Base-by-base conservation (phyloP, 2,888 invertebrate species). In the Molanna angustata region DNA sequence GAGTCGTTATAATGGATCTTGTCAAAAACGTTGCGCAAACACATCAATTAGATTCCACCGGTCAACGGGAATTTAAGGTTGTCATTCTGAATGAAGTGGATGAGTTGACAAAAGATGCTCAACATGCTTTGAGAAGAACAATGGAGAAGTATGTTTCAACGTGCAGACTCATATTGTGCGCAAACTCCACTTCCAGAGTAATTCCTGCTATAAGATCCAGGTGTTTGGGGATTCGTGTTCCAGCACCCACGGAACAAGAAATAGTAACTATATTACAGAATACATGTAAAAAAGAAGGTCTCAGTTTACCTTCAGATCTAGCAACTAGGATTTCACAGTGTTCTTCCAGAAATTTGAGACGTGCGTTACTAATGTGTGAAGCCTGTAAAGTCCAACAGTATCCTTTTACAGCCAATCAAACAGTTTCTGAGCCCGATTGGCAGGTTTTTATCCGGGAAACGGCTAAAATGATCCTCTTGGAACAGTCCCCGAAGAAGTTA, bases 131-230 rank as follows among this genome's bases (percentile, higher is more conserved):
- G 44, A 85, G 99, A 61, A 83, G 99, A 40, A 99, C 99, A 0
- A 99, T 99, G 99, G 99, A 99, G 71, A 99, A 99, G 69, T 99
- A 99, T 71, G 89, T 95, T 50, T 79, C 89, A 13, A 95, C 94
- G 2, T 99, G 98, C 68, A 84, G 98, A 13, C 78, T 98, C 3
- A 94, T 99, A 63, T 79, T 99, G 0, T 92, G 94, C 63, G 92
- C 95, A 1, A 94, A 94, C 66, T 95, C 96, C 0, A 93, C 92
- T 22, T 96, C 96, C 3, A 84, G 93, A 64, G 94, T 98, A 1
- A 94, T 97, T 63, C 95, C 96, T n/a, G 97, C 99, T 3, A 95
- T 99, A 61, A 83, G 89, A 58, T 95, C 96, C 54, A 82, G 99
- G 67, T 99, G 99, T 70, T 80, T 99, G 32, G 88, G 90, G 14